These are phyloP conservation scores for Zeus faber DNA, from an alignment of 2,113 vertebrate species.

Conservation along the genomic window DNA sequence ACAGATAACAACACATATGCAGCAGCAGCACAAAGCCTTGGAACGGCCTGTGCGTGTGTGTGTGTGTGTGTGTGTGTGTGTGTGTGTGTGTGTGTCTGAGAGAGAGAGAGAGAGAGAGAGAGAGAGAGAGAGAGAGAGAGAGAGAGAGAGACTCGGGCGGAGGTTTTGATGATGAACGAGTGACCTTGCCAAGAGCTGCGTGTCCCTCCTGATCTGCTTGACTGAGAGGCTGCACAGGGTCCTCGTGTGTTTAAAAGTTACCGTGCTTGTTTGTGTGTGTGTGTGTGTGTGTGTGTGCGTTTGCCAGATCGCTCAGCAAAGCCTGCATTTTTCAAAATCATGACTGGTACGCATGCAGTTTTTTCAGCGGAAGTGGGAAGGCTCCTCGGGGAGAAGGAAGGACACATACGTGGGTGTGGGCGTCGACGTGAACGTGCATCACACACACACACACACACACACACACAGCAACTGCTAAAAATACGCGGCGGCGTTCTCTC, in stretches of 20 bases:
- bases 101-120: constrained; percentile 13
- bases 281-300: background rate
- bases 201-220: constrained; percentile 43
- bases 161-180: constrained; percentile 63
- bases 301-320: too few relatives aligned
- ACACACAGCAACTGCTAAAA: constrained; percentile 49
- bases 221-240: constrained; percentile 42
- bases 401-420: too few relatives aligned
- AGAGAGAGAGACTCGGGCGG: constrained; percentile 25
- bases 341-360: constrained; percentile 17
- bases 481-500: constrained; percentile 42
- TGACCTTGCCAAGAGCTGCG: constrained; percentile 66
- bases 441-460: too few relatives aligned
- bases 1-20: constrained; percentile 45
- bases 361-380: constrained; percentile 41
- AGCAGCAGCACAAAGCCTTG: constrained; percentile 1
- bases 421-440: too few relatives aligned
- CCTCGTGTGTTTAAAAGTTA: constrained; percentile 7
- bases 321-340: too few relatives aligned
- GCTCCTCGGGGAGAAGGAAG: too few relatives aligned
- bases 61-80: constrained; percentile 8
- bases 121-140: background rate
- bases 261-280: constrained; percentile 6
- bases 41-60: background rate
- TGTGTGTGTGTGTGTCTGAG: constrained; percentile 7